Evolutionary conservation across 2,113 vertebrate genomes (phyloP).

Genomic region (Typhlomys cinereus): DNA sequence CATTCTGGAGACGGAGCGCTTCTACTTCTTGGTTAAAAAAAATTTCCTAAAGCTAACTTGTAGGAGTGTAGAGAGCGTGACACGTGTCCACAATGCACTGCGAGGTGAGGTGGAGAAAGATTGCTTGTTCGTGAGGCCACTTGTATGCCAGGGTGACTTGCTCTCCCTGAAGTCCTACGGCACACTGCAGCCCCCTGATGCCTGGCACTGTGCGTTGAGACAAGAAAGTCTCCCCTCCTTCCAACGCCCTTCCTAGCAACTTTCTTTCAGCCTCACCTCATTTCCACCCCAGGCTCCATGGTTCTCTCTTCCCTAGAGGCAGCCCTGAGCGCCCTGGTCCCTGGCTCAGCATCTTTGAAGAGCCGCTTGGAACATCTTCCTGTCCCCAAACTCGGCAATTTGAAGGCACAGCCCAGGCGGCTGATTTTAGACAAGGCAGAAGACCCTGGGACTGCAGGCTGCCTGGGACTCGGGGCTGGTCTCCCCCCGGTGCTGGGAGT

Average conservation of each 20-base stretch:
- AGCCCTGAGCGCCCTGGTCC: constrained; percentile 78
- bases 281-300: constrained; percentile 78
- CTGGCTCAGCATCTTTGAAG: constrained; percentile 82
- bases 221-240: constrained; percentile 40
- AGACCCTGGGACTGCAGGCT: constrained; percentile 60
- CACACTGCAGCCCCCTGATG: background rate
- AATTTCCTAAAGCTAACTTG: background rate
- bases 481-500: background rate
- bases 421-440: constrained; percentile 67
- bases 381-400: constrained; percentile 75
- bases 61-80: background rate
- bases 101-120: constrained; percentile 61
- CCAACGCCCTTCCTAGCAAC: constrained; percentile 54
- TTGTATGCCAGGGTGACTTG: constrained; percentile 45
- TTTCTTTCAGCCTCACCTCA: background rate
- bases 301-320: constrained; percentile 80
- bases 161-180: constrained; percentile 6
- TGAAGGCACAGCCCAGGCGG: constrained; percentile 50
- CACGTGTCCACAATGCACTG: constrained; percentile 27
- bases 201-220: constrained; percentile 41
- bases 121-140: constrained; percentile 49
- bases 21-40: constrained; percentile 48
- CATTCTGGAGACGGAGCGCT: constrained; percentile 65
- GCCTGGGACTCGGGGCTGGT: constrained; percentile 62
- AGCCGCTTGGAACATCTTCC: constrained; percentile 70